Evolutionary conservation across 2,888 invertebrate genomes (phyloP), one percentile per base, ranked within the genome.

Genomic region (Lasiommata megera): DNA sequence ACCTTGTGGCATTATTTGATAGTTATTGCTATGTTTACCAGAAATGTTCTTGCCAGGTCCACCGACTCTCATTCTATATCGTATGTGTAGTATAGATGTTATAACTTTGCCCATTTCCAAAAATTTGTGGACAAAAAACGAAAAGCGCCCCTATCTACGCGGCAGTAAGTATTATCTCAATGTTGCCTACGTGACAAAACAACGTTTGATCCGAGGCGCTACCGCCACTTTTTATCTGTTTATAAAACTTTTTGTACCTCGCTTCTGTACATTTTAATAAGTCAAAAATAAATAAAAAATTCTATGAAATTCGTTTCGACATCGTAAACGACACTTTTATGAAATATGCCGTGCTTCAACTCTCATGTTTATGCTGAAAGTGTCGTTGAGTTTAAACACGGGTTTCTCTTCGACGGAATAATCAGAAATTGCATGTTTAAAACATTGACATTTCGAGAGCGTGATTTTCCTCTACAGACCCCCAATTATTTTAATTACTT

Each of bases 211-310:
- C 76, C 72, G 59, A 64, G 75, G 77, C 79, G 80, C 79, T 73
- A 78, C 84, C 84, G 84, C 72, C 74, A 65, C 68, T 67, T 66
- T 84, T 80, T 84, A 82, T 83, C 80, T 76, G 67, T 76, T 69
- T 76, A 78, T 77, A 81, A 82, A 82, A 81, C 76, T 76, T 78
- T 80, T 83, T 80, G 78, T 77, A 73, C 70, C 69, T 74, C 72
- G 83, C 88, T 84, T 81, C 85, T 84, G 80, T 88, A 86, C 87
- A 89, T 89, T 84, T 88, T 87, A 87, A 89, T 86, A 80, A 86
- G 81, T 64, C 71, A 75, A 77, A 82, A 81, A 79, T 77, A 63
- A 63, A 64, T n/a, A n/a, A 61, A 77, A 75, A 71, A 73, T 88
- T 86, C 84, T 77, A 67, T 79, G 84, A 86, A 88, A 81, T 84